Evolutionary conservation across 2,888 invertebrate genomes (phyloP).

Genomic region (Cosmopolites sordidus): DNA sequence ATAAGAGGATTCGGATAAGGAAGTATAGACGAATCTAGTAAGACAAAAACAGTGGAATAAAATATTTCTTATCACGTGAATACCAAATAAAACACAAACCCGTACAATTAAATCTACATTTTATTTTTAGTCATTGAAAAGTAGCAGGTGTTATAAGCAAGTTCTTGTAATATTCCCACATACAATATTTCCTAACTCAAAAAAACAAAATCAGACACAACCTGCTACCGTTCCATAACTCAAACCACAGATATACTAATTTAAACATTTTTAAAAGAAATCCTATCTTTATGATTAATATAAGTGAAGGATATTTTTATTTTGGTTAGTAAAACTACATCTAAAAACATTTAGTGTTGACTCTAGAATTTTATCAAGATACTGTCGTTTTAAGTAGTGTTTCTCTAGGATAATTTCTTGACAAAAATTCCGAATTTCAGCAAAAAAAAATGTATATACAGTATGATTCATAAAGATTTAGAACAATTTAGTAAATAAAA

Average conservation of each 20-base stretch:
- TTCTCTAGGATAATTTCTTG: neutral
- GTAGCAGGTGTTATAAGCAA: neutral
- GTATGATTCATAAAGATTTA: too few species aligned
- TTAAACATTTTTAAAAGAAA: slow-evolving; percentile 20
- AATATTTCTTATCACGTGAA: too few species aligned
- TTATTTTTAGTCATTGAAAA: neutral
- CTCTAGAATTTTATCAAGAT: neutral
- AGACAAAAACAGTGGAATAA: too few species aligned
- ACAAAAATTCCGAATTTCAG: too few species aligned
- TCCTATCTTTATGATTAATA: slow-evolving; percentile 13
- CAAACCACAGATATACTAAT: slow-evolving; percentile 20
- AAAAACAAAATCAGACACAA: neutral
- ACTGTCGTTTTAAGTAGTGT: neutral
- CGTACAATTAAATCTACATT: too few species aligned
- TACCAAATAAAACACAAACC: too few species aligned
- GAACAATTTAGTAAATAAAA: too few species aligned
- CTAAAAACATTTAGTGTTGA: slow-evolving; percentile 11
- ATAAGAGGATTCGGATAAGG: too few species aligned
- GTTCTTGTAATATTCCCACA: neutral
- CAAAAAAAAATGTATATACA: too few species aligned
- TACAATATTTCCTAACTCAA: neutral
- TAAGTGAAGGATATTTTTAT: slow-evolving; percentile 13
- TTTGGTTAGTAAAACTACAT: slow-evolving; percentile 11
- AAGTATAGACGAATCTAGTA: too few species aligned
- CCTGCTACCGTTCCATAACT: slow-evolving; percentile 6